Conservation (phyloP, 2,113 vertebrate species). For the Oceanodroma tethys region DNA sequence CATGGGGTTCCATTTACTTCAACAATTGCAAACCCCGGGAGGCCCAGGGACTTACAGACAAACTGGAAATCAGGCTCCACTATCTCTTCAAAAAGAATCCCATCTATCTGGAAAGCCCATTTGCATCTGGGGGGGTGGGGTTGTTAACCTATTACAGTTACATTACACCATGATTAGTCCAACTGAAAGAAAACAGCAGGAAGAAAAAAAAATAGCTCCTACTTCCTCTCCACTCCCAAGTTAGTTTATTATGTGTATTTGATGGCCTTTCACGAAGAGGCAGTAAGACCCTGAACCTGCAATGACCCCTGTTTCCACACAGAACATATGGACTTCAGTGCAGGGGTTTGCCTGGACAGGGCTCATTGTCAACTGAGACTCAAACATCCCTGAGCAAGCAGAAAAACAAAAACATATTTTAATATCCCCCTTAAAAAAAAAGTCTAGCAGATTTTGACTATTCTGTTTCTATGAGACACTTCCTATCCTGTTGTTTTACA, state of each 20-base stretch:
- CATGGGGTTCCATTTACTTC: not conserved
- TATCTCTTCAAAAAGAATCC: not conserved
- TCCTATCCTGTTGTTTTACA: not conserved
- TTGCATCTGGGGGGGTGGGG: not conserved
- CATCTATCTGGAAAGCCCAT: not conserved
- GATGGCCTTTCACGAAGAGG: constrained; percentile 22
- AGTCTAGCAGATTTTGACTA: not conserved
- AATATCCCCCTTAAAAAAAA: not conserved
- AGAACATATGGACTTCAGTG: constrained; percentile 10
- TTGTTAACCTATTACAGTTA: constrained; percentile 4
- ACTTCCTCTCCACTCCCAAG: constrained; percentile 26
- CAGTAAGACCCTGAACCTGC: constrained; percentile 44
- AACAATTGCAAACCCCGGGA: not conserved
- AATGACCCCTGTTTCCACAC: constrained; percentile 20
- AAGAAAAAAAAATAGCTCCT: not conserved
- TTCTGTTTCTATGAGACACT: not conserved
- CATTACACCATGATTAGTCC: not conserved
- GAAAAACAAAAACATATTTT: not conserved
- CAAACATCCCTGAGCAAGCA: constrained; percentile 1
- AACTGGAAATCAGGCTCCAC: not conserved
- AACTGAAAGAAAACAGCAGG: constrained; percentile 29
- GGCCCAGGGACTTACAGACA: not conserved
- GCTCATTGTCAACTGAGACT: not conserved
- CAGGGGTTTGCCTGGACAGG: not conserved
- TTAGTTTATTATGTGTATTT: constrained; percentile 49